Percentiles rank a stretch among this genome's conserved stretches.
Conservation (phyloP, 2,888 invertebrate species). For the Uloborus plumipes region DNA sequence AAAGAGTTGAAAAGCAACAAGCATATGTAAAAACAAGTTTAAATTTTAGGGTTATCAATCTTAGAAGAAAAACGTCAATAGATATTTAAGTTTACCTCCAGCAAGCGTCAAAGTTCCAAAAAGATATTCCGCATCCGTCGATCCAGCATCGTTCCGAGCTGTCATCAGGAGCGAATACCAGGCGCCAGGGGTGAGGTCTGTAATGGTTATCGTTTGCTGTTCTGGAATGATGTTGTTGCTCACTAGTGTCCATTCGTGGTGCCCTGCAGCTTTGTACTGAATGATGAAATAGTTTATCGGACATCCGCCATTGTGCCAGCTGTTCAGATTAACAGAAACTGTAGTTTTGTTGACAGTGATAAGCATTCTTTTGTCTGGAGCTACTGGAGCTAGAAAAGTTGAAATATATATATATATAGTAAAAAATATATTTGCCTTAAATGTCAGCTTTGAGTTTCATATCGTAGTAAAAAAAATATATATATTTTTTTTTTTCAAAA, state of each 20-base stretch:
- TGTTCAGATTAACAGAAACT: slow-evolving; percentile 89
- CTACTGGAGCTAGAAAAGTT: slow-evolving; percentile 80
- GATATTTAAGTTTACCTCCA: slow-evolving; percentile 83
- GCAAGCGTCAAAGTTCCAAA: slow-evolving; percentile 94
- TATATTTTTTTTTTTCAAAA: no score
- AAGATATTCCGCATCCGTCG: slow-evolving; percentile 93
- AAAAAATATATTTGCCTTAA: neutral
- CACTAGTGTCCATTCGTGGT: slow-evolving; percentile 89
- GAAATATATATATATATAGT: slow-evolving; percentile 3
- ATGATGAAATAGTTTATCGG: slow-evolving; percentile 97
- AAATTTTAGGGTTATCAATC: no score
- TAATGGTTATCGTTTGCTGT: slow-evolving; percentile 66
- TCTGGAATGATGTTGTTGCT: slow-evolving; percentile 90
- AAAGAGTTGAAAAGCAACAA: no score
- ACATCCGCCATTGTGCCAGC: slow-evolving; percentile 96
- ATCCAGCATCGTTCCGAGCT: slow-evolving; percentile 89
- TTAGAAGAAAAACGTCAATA: no score
- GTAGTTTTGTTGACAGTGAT: slow-evolving; percentile 93
- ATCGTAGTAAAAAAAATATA: no score
- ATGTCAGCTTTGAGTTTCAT: no score
- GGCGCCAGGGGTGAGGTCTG: slow-evolving; percentile 89
- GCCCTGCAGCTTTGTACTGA: slow-evolving; percentile 76
- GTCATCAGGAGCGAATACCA: slow-evolving; percentile 94
- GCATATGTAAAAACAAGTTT: no score
- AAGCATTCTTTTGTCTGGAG: slow-evolving; percentile 90